phyloP scores from a whole-genome alignment of 2,888 invertebrate genomes.

The Branchipolynoe longqiensis region DNA sequence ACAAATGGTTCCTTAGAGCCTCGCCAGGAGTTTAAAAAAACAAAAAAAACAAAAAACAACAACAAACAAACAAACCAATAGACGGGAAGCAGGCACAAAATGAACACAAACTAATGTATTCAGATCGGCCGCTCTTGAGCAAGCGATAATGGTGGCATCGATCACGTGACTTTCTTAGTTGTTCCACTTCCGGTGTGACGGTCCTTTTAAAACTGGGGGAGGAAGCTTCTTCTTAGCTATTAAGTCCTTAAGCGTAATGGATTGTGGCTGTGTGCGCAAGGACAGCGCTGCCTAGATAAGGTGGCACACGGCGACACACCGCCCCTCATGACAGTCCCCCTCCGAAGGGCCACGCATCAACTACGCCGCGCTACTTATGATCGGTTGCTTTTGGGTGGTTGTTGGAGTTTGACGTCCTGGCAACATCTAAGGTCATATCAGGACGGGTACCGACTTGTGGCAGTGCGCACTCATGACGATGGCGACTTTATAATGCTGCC shows the following conservation, averaged over 20 bases:
- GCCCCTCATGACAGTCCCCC: constrained; percentile 20
- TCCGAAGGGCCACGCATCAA: too few relatives aligned
- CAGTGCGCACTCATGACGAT: too few relatives aligned
- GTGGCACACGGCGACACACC: background rate
- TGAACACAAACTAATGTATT: constrained; percentile 49
- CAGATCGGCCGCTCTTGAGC: constrained; percentile 43
- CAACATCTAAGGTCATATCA: too few relatives aligned
- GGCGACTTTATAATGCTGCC: too few relatives aligned
- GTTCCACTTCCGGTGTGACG: constrained; percentile 42
- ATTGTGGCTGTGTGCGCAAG: background rate
- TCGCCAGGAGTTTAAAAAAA: too few relatives aligned
- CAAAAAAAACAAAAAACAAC: too few relatives aligned
- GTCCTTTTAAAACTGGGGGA: constrained; percentile 21
- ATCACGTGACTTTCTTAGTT: constrained; percentile 26
- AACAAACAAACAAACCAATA: constrained; percentile 15
- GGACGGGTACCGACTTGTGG: too few relatives aligned
- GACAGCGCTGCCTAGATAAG: constrained; percentile 21
- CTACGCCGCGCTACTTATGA: too few relatives aligned
- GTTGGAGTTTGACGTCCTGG: too few relatives aligned
- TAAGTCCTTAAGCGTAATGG: constrained; percentile 45
- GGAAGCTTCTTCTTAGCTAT: constrained; percentile 26
- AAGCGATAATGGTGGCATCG: constrained; percentile 42
- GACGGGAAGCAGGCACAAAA: background rate
- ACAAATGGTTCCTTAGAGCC: constrained; percentile 14
- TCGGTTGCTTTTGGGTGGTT: background rate